These are phyloP conservation scores for Lissocephala sabroskyi DNA, from an alignment of 2,888 invertebrate species.

Conservation along the genomic window DNA sequence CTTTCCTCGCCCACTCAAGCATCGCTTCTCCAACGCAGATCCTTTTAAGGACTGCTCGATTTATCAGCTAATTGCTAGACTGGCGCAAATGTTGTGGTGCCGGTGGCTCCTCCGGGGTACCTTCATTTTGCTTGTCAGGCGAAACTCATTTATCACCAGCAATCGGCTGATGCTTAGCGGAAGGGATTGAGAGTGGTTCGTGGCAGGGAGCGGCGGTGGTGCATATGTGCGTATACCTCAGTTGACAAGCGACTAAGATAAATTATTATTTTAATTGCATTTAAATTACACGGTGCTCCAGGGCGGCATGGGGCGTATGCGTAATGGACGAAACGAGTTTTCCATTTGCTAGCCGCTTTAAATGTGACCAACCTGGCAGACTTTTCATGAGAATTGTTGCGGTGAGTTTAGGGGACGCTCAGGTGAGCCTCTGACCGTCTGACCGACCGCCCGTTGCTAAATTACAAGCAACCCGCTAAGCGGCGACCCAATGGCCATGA, in stretches of 20 bases:
- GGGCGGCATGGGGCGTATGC: constrained; percentile 14
- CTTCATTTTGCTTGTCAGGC: constrained; percentile 57
- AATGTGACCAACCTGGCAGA: constrained; percentile 22
- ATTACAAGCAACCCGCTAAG: constrained; percentile 35
- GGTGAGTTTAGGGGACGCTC: too few species aligned
- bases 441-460: constrained; percentile 39
- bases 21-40: too few species aligned
- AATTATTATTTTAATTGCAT: constrained; percentile 65
- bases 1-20: too few species aligned
- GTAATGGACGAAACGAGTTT: neutral
- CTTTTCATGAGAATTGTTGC: too few species aligned
- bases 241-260: constrained; percentile 58
- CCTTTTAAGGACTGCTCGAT: too few species aligned
- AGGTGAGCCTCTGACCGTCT: constrained; percentile 16
- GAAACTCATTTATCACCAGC: constrained; percentile 43
- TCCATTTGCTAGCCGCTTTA: constrained; percentile 5
- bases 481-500: constrained; percentile 3
- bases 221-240: constrained; percentile 10
- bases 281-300: constrained; percentile 49
- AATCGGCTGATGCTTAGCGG: constrained; percentile 23
- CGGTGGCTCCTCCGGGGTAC: constrained; percentile 24
- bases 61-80: too few species aligned
- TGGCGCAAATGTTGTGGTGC: neutral
- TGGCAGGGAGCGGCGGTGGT: neutral
- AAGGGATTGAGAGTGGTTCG: constrained; percentile 35